Base-by-base conservation (phyloP, 2,113 vertebrate species). In the Serilophus lunatus region DNA sequence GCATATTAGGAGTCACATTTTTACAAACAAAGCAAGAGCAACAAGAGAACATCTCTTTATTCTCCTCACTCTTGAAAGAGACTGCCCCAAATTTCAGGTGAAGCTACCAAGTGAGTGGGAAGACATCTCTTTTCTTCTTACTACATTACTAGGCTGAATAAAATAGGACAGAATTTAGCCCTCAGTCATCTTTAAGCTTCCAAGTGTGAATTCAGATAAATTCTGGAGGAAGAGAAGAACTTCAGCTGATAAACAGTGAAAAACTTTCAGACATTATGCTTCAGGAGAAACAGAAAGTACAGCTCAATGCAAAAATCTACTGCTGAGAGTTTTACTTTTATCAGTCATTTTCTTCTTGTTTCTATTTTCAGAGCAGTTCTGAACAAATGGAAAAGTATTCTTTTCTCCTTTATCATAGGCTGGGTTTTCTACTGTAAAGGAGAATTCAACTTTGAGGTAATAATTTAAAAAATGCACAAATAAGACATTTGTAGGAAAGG, bases 321-420 rank as follows among this genome's bases (percentile, higher is more conserved):
- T 59, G 42, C 63, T 82, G 79, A 33, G 54, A 85, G 47, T 90
- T 95, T 82, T 45, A 88, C 80, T 93, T 95, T 91, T 91, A 95
- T 93, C 78, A 94, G 78, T 40, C 29, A 54, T 90, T 94, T 91
- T 87, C 36, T 79, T 78, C 26, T 64, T 92, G 63, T 82, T 96
- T 95, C 91, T 91, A 93, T 95, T 94, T 96, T 71, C 91, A 66
- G 66, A 94, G 90, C 54, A 90, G 54, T 82, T 95, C 70, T 85
- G 78, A 95, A 63, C 29, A 91, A 95, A 95, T 70, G 90, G 90
- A 87, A 90, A 80, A 88, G 15, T 31, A n/a, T 10, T 71, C 92
- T 95, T 94, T 83, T 69, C 47, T 79, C 8, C 13, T 76, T 92
- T 77, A 40, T 18, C 76, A 33, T 61, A 92, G 49, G 18, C 66